Evolutionary conservation across 92 coral and sea anemone species (phyloP).

Genomic region (Epizoanthus stellaris): DNA sequence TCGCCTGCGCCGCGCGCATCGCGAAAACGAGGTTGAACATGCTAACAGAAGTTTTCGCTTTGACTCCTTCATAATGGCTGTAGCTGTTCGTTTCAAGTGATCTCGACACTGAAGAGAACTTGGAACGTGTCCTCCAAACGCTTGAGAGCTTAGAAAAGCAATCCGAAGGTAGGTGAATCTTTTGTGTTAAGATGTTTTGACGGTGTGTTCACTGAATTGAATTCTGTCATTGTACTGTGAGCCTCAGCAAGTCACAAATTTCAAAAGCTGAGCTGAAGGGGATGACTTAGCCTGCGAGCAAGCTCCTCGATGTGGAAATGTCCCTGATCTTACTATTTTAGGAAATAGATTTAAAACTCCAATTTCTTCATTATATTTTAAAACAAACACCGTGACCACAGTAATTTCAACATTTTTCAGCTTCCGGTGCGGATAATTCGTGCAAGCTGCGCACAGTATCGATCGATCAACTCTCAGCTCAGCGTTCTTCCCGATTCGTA

Average conservation of each 20-base stretch:
- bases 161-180: constrained; percentile 66
- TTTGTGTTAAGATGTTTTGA: background rate
- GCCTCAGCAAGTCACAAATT: constrained; percentile 28
- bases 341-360: background rate
- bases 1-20: constrained; percentile 47
- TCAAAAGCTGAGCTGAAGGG: constrained; percentile 21
- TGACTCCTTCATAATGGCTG: constrained; percentile 34
- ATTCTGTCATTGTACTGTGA: background rate
- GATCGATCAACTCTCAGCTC: background rate
- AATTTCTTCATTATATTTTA: background rate
- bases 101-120: constrained; percentile 75
- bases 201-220: constrained; percentile 12
- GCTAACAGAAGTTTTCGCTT: constrained; percentile 26
- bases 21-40: constrained; percentile 44
- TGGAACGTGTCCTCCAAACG: constrained; percentile 68
- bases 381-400: background rate
- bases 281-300: too few relatives aligned
- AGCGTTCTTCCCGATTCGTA: background rate
- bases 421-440: constrained; percentile 14
- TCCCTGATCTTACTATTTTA: too few relatives aligned
- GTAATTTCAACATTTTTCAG: constrained; percentile 10
- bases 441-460: background rate
- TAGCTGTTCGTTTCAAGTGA: constrained; percentile 74
- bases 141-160: constrained; percentile 77
- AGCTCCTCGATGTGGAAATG: background rate